Evolutionary conservation across 2,888 invertebrate species (phyloP), one percentile per base, ranked within the genome.

Genomic region (Allolobophora icterica): DNA sequence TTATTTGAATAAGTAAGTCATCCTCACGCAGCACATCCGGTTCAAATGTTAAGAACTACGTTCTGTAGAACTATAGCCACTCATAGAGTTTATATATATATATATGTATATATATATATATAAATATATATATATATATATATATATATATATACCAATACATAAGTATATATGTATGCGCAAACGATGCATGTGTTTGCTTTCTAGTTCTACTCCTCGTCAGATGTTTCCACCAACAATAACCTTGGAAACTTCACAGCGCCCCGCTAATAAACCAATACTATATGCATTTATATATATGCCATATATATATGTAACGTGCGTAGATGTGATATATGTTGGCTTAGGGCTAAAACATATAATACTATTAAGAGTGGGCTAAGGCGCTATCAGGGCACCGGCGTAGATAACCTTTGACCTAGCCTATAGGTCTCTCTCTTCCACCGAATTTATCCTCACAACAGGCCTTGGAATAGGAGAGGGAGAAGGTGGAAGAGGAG

Each of bases 141-240:
- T 15, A 21, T 21, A 52, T 24, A 52, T 52, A 52, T 24, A 24
- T 42, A 42, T 17, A 42, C 17, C n/a, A n/a, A n/a, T n/a, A 42
- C 42, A 24, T n/a, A 71, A 8, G 17, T 71, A n/a, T n/a, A 71
- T 24, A 52, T 24, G 52, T 52, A 24, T 71, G 71, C 30, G n/a
- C 71, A 71, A n/a, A 71, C n/a, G 71, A 71, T 71, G 30, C 71
- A n/a, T n/a, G n/a, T 71, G 71, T 71, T 71, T n/a, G 71, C 71
- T 71, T 30, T 71, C 71, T n/a, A n/a, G 71, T 71, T 71, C 8
- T 71, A 71, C n/a, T 71, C 71, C 71, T 71, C 71, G 71, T 71
- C 71, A 71, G 71, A 71, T 71, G 71, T 71, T 71, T 71, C 71
- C 71, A 71, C n/a, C 71, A 71, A 71, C 71, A 71, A 71, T n/a